A percentile compares a stretch with the other conserved stretches of the same genome.
phyloP scores from a whole-genome alignment of 2,888 invertebrate genomes.

The Acleris holmiana region DNA sequence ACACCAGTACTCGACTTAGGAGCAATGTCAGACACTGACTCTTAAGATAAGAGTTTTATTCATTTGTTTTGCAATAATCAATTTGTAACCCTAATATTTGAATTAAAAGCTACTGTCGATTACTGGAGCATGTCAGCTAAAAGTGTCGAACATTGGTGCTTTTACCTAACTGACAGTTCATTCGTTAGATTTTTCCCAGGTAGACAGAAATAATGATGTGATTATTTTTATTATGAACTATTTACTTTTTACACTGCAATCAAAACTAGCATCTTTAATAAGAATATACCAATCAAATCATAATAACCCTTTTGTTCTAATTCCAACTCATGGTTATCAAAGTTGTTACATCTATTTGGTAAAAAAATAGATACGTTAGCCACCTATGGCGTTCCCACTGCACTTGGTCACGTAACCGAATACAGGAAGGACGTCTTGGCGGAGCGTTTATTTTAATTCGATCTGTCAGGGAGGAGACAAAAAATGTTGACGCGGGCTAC shows the following conservation, averaged over 20 bases:
- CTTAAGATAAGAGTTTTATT: too few relatives aligned
- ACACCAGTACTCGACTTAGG: too few relatives aligned
- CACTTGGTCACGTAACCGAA: constrained; percentile 80
- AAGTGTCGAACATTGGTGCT: too few relatives aligned
- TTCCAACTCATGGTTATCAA: constrained; percentile 39
- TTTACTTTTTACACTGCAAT: constrained; percentile 37
- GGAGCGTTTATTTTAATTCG: constrained; percentile 84
- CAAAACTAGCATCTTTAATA: constrained; percentile 21
- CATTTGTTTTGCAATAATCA: too few relatives aligned
- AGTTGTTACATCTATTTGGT: constrained; percentile 42
- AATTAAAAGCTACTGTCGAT: too few relatives aligned
- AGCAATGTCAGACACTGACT: too few relatives aligned
- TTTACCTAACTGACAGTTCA: too few relatives aligned
- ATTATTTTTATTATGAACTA: background rate
- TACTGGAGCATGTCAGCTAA: too few relatives aligned
- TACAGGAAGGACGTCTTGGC: constrained; percentile 80
- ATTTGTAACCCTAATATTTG: too few relatives aligned
- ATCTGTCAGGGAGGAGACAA: constrained; percentile 79
- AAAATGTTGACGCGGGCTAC: constrained; percentile 74
- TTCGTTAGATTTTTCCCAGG: too few relatives aligned
- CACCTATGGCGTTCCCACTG: constrained; percentile 79
- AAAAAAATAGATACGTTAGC: constrained; percentile 55
- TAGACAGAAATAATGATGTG: too few relatives aligned
- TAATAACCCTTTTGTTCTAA: constrained; percentile 37
- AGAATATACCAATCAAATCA: constrained; percentile 32